Evolutionary conservation across 2,888 invertebrate species (phyloP).

Genomic region (Diarsia rubi): DNA sequence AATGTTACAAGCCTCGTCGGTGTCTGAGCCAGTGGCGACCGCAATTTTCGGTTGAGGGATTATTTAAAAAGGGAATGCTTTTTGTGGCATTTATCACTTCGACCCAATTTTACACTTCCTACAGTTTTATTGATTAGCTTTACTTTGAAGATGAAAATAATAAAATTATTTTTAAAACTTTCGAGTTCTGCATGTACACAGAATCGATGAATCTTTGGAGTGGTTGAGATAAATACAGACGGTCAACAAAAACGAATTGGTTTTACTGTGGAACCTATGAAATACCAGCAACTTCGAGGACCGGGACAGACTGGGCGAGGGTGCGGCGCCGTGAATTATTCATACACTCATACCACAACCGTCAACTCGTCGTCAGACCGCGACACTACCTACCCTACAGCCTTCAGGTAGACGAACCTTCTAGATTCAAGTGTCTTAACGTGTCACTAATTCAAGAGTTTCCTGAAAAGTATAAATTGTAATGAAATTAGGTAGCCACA

Average conservation of each 20-base stretch:
- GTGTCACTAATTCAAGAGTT: slow-evolving; percentile 18
- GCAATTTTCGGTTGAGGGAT: slow-evolving; percentile 67
- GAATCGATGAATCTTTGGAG: not conserved
- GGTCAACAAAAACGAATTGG: slow-evolving; percentile 28
- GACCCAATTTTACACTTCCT: slow-evolving; percentile 38
- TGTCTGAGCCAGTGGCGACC: slow-evolving; percentile 59
- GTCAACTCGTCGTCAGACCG: slow-evolving; percentile 77
- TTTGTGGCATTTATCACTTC: slow-evolving; percentile 48
- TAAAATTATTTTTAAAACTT: not conserved
- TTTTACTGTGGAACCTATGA: slow-evolving; percentile 27
- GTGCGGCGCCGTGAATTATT: slow-evolving; percentile 83
- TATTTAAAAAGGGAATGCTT: slow-evolving; percentile 60
- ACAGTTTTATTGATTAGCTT: slow-evolving; percentile 31
- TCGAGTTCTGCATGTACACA: not conserved
- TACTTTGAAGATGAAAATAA: slow-evolving; percentile 19
- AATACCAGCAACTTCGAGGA: slow-evolving; percentile 35
- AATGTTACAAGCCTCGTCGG: slow-evolving; percentile 68
- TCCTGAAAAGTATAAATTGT: not conserved
- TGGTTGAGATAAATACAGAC: not conserved
- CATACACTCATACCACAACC: slow-evolving; percentile 79
- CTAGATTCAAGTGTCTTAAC: slow-evolving; percentile 34
- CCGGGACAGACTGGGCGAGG: slow-evolving; percentile 74
- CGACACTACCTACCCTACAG: slow-evolving; percentile 68
- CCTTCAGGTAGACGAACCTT: slow-evolving; percentile 46
- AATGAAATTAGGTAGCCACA: not conserved